Percentiles rank a stretch among this genome's conserved stretches.
phyloP scores from a whole-genome alignment of 92 coral and sea anemone genomes.

The Chrysogorgia sp. region DNA sequence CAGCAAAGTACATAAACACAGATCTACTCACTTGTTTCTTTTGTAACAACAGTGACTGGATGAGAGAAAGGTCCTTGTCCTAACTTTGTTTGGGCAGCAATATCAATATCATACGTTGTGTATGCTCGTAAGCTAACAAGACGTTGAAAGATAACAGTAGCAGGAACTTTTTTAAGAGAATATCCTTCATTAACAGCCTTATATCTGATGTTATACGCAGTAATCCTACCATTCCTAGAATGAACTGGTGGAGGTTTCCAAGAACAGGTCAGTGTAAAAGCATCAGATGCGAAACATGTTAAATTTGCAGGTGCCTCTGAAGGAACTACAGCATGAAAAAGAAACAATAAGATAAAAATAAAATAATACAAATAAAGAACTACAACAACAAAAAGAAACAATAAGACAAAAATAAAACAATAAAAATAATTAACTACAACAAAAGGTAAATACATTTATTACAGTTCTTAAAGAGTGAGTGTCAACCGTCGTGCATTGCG shows the following conservation, averaged over 20 bases:
- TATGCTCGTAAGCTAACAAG: slow-evolving; percentile 76
- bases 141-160: slow-evolving; percentile 64
- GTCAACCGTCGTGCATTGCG: too few species aligned
- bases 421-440: background rate
- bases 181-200: slow-evolving; percentile 17
- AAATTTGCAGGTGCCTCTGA: slow-evolving; percentile 80
- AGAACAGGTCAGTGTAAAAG: slow-evolving; percentile 70
- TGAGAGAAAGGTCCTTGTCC: slow-evolving; percentile 78
- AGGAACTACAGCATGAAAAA: slow-evolving; percentile 63
- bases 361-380: background rate
- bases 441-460: too few species aligned
- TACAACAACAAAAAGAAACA: background rate
- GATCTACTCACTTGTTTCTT: slow-evolving; percentile 77
- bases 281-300: slow-evolving; percentile 65
- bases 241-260: slow-evolving; percentile 87
- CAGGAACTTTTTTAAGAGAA: slow-evolving; percentile 58
- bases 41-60: slow-evolving; percentile 66
- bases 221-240: slow-evolving; percentile 84
- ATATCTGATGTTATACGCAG: slow-evolving; percentile 76
- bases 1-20: background rate
- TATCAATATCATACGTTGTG: slow-evolving; percentile 79
- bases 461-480: background rate
- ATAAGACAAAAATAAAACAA: background rate
- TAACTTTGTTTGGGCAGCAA: slow-evolving; percentile 78
- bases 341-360: background rate